These are phyloP conservation scores for Typhlichthys subterraneus DNA, from an alignment of 2,797 vertebrate species.

Conservation along the genomic window DNA sequence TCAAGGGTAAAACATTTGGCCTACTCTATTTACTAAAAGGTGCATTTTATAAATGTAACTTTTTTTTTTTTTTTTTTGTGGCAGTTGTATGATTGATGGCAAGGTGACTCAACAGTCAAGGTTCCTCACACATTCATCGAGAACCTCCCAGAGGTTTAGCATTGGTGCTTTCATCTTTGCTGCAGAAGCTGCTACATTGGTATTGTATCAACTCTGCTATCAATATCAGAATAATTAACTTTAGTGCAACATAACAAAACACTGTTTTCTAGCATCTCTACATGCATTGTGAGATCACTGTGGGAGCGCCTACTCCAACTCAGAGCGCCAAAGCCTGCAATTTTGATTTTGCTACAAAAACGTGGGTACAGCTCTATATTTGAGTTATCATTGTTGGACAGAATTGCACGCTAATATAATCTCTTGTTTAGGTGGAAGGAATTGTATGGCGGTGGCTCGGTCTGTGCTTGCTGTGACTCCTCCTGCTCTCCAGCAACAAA, in stretches of 20 bases:
- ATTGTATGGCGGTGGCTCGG: constrained; percentile 42
- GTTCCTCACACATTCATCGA: constrained; percentile 46
- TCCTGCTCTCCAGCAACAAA: constrained; percentile 27
- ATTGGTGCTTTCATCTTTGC: constrained; percentile 61
- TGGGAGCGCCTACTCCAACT: constrained; percentile 36
- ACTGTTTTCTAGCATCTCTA: constrained; percentile 56
- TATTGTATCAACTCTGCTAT: constrained; percentile 34
- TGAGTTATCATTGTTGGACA: background rate
- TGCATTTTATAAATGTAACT: background rate
- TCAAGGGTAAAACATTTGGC: constrained; percentile 56
- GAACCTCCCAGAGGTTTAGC: constrained; percentile 47
- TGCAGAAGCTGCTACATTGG: background rate
- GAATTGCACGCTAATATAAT: background rate
- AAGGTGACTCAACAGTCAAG: constrained; percentile 32
- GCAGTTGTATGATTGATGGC: constrained; percentile 76
- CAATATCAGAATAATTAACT: background rate
- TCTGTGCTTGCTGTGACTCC: constrained; percentile 68
- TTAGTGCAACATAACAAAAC: background rate
- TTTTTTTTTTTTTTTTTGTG: background rate
- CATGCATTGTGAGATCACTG: constrained; percentile 68
- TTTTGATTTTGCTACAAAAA: constrained; percentile 32
- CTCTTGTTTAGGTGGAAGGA: constrained; percentile 69
- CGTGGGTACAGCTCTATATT: constrained; percentile 43
- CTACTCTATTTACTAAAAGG: background rate
- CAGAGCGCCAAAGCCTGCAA: constrained; percentile 63